phyloP scores from a whole-genome alignment of 2,797 vertebrate genomes.

The Phoeniculus purpureus region DNA sequence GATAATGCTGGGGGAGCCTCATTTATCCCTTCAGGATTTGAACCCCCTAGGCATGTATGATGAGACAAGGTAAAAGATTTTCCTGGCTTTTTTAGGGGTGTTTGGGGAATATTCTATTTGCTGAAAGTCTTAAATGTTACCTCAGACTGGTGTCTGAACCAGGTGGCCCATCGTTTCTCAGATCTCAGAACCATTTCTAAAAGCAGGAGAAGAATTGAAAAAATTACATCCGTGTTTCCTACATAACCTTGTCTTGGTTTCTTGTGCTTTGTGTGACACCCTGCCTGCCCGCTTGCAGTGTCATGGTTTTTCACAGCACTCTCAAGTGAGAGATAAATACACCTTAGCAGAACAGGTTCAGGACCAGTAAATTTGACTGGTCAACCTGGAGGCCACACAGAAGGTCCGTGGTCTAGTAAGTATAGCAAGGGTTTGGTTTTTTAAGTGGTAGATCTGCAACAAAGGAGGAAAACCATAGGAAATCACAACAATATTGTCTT shows the following conservation, averaged over 20 bases:
- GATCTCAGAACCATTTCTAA: neutral
- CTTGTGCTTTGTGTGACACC: neutral
- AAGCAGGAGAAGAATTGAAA: neutral
- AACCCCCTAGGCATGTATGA: neutral
- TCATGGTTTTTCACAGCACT: neutral
- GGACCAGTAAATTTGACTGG: neutral
- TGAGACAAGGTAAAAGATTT: neutral
- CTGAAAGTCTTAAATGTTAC: neutral
- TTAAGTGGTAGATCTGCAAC: neutral
- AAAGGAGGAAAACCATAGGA: neutral
- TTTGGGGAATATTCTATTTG: neutral
- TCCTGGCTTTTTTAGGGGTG: neutral
- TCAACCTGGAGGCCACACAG: neutral
- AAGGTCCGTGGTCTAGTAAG: neutral
- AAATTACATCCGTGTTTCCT: neutral
- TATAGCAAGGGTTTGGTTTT: neutral
- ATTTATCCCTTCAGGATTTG: neutral
- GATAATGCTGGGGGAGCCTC: neutral
- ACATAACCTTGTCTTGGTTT: neutral
- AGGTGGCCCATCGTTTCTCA: neutral
- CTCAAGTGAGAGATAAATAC: neutral
- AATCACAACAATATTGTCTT: accelerated
- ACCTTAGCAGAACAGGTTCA: neutral
- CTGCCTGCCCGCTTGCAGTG: neutral
- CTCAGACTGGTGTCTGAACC: neutral